Evolutionary conservation across 30 jellyfish, hydroid and myxozoan species (phyloP), one percentile per base, ranked within the genome.

Genomic region (Clytia hemisphaerica): DNA sequence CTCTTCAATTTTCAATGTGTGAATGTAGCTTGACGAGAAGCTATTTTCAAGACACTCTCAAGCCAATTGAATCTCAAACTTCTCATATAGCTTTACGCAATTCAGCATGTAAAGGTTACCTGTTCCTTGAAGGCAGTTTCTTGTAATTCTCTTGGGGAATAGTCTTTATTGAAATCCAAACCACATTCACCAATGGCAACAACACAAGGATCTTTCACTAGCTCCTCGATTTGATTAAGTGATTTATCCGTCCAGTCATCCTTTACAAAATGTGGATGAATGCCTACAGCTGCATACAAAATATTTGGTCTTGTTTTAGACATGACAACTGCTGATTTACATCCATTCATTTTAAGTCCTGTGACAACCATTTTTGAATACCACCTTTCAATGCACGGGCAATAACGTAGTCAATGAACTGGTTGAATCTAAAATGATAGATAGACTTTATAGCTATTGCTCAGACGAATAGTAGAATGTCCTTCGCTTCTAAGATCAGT

Each of bases 321-420:
- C 96, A 85, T 85, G 51, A 85, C 96, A n/a, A 85, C 76, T 6
- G 96, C 93, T 7, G 96, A 42, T 55, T 66, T 78, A 71, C 92
- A 70, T 7, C 91, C 71, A 55, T 77, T 77, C 73, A 85, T 28
- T 44, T 78, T 61, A 28, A 78, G 66, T 7, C 96, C 96, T 32
- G 96, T 85, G 16, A 85, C 85, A 45, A 85, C 78, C 96, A 85
- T 77, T 74, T 78, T 59, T 85, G 93, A 38, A 85, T 86, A 28
- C 96, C 96, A 21, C 92, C 96, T 37, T 91, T 85, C 66, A 85
- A 47, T 6, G 96, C 96, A 44, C 96, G 82, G 16, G 96, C 96
- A 64, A 85, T 73, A 6, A 85, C 92, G 59, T 75, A 85, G 38
- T 85, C 96, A 21, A 64, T 68, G 40, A 55, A 48, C 45, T 75